Evolutionary conservation across 2,113 vertebrate species (phyloP).

Genomic region (Egretta garzetta): DNA sequence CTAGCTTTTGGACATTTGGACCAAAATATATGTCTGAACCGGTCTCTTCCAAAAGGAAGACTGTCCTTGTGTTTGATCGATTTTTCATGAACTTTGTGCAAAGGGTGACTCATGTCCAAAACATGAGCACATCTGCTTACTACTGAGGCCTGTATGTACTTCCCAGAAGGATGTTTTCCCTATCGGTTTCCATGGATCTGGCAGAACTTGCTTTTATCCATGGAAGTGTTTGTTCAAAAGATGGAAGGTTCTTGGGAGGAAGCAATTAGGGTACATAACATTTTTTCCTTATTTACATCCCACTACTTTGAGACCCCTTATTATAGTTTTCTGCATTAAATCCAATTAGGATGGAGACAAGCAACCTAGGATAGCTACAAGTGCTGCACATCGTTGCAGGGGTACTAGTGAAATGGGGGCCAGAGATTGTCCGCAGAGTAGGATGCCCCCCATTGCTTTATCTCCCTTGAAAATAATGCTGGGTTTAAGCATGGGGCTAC

Average conservation of each 20-base stretch:
- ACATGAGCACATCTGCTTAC: not conserved
- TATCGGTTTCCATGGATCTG: not conserved
- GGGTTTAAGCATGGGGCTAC: not conserved
- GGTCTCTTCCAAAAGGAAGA: not conserved
- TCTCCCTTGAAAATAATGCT: not conserved
- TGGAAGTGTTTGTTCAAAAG: not conserved
- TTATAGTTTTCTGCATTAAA: not conserved
- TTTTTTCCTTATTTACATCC: not conserved
- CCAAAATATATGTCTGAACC: not conserved
- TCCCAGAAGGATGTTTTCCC: not conserved
- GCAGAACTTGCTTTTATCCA: not conserved
- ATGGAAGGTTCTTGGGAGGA: not conserved
- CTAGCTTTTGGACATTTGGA: not conserved
- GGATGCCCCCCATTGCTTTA: not conserved
- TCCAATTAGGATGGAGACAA: not conserved
- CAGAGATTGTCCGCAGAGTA: not conserved
- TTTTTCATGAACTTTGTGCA: constrained; percentile 29
- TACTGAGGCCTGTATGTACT: not conserved
- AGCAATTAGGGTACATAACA: fast-evolving
- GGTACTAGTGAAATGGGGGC: not conserved
- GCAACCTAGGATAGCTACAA: not conserved
- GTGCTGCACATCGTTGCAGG: fast-evolving
- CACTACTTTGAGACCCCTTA: not conserved
- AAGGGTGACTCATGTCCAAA: constrained; percentile 1
- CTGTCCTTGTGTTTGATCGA: not conserved